phyloP scores from a whole-genome alignment of 2,888 invertebrate genomes.

The Dynastes grantii region DNA sequence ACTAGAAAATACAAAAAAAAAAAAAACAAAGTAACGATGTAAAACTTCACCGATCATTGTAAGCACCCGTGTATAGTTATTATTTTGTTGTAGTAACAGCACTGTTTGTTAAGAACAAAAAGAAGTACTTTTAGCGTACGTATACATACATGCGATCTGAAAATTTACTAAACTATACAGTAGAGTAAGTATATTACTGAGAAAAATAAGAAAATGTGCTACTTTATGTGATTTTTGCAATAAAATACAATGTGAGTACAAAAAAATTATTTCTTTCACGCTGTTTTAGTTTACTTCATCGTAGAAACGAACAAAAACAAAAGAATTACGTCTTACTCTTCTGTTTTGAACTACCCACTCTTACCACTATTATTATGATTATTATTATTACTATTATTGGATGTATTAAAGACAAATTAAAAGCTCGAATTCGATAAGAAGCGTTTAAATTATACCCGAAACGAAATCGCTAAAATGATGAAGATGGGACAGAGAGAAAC shows the following conservation, averaged over 20 bases:
- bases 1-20: conserved; percentile 49
- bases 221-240: conserved; percentile 49
- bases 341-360: not conserved
- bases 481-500: conserved; percentile 6
- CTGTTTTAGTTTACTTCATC: not conserved
- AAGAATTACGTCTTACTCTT: conserved; percentile 26
- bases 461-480: not conserved
- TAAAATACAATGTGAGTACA: conserved; percentile 47
- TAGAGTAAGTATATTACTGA: conserved; percentile 50
- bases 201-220: conserved; percentile 45
- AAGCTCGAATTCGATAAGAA: not conserved
- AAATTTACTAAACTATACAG: conserved; percentile 38
- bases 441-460: conserved; percentile 7
- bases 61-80: conserved; percentile 52
- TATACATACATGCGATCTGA: conserved; percentile 45
- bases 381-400: not conserved
- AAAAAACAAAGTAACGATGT: conserved; percentile 35
- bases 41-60: conserved; percentile 52
- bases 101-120: conserved; percentile 51
- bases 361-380: too few relatives aligned
- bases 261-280: conserved; percentile 37
- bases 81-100: conserved; percentile 52
- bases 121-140: conserved; percentile 48
- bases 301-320: conserved; percentile 15
- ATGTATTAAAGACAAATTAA: conserved; percentile 12